Evolutionary conservation across 2,888 invertebrate genomes (phyloP).

Genomic region (Pilophorus perplexus): DNA sequence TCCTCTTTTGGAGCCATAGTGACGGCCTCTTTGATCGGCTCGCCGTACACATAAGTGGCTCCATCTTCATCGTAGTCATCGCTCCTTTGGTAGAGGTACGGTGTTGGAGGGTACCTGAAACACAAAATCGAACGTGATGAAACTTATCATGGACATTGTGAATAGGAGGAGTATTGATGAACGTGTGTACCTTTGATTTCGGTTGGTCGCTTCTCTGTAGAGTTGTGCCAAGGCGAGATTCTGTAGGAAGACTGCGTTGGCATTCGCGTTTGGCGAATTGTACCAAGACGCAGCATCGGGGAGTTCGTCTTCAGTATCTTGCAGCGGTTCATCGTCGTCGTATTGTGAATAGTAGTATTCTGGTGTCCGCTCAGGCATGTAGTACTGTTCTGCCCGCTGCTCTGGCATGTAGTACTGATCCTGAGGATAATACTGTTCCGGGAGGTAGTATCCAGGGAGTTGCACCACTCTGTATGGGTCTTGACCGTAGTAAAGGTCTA

Average conservation of each 20-base stretch:
- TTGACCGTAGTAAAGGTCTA: conserved; percentile 56
- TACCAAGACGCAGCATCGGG: conserved; percentile 40
- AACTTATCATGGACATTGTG: too few relatives aligned
- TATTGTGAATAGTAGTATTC: conserved; percentile 52
- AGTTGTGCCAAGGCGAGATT: conserved; percentile 52
- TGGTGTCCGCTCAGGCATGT: conserved; percentile 59
- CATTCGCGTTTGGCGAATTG: conserved; percentile 51
- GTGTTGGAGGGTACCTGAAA: conserved; percentile 1
- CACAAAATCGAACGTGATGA: background rate
- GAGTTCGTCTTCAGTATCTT: conserved; percentile 7
- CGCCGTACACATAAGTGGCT: conserved; percentile 48
- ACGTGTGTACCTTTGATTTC: too few relatives aligned
- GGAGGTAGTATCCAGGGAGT: conserved; percentile 52
- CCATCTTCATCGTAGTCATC: conserved; percentile 53
- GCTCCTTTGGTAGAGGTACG: conserved; percentile 30
- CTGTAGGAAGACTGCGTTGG: conserved; percentile 64
- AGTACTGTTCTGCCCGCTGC: conserved; percentile 49
- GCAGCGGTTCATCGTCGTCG: conserved; percentile 53
- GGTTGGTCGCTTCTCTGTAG: conserved; percentile 45
- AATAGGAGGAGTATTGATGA: too few relatives aligned
- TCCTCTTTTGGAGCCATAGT: conserved; percentile 55
- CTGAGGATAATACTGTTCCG: conserved; percentile 55
- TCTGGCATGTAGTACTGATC: conserved; percentile 21
- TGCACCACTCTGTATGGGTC: conserved; percentile 54
- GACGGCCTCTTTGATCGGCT: conserved; percentile 42